Evolutionary conservation across 2,888 invertebrate species (phyloP).

Genomic region (Norana najaformis): DNA sequence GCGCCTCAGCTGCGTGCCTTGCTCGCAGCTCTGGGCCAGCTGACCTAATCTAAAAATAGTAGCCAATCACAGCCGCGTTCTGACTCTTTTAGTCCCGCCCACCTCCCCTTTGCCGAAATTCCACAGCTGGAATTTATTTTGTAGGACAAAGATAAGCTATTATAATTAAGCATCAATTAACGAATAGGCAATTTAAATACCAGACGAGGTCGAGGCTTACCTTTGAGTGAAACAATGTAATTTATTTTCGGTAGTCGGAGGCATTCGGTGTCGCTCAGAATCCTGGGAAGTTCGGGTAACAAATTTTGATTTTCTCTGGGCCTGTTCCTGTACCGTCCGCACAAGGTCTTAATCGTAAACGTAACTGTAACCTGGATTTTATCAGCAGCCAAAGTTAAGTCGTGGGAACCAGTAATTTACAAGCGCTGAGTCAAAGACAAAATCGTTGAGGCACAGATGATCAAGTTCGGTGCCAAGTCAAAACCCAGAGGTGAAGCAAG

Average conservation of each 20-base stretch:
- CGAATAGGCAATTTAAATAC: background rate
- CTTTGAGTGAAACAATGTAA: background rate
- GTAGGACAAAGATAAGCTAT: background rate
- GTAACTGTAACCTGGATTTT: too few relatives aligned
- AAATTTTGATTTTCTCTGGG: background rate
- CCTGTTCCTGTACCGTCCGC: background rate
- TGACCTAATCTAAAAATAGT: background rate
- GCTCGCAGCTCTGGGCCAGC: background rate
- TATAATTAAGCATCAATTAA: background rate
- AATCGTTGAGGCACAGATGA: too few relatives aligned
- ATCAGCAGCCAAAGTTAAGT: too few relatives aligned
- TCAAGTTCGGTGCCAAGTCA: too few relatives aligned
- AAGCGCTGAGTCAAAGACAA: too few relatives aligned
- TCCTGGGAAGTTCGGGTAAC: background rate
- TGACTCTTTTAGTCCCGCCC: background rate
- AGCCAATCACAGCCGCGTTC: background rate
- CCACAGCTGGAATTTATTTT: background rate
- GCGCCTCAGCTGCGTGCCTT: background rate
- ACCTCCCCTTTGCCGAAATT: background rate
- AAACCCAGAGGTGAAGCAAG: too few relatives aligned
- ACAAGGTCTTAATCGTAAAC: background rate
- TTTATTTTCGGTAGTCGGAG: background rate
- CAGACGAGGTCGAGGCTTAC: background rate
- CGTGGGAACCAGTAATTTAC: too few relatives aligned
- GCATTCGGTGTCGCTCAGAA: background rate